These are phyloP conservation scores for Machimus rusticus DNA, from an alignment of 2,888 invertebrate genomes.

Conservation along the genomic window DNA sequence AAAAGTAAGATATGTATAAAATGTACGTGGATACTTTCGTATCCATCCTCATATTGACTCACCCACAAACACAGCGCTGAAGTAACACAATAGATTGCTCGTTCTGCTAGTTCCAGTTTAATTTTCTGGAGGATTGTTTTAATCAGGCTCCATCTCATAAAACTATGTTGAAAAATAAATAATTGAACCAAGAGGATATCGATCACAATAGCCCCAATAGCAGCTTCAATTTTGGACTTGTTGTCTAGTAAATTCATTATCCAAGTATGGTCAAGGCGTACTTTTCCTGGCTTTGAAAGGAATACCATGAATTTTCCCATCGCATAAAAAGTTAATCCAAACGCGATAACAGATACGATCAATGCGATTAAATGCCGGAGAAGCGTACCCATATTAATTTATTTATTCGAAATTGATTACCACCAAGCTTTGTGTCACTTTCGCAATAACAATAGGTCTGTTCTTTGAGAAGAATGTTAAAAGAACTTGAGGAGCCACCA, in stretches of 20 bases:
- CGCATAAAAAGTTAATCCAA: constrained; percentile 65
- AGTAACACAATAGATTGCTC: constrained; percentile 64
- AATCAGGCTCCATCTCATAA: constrained; percentile 64
- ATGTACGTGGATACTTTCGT: too few relatives aligned
- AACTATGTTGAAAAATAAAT: constrained; percentile 69
- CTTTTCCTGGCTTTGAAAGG: constrained; percentile 64
- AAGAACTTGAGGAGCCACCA: too few relatives aligned
- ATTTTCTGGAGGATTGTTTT: constrained; percentile 63
- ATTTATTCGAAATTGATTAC: not conserved
- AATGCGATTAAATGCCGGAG: constrained; percentile 56
- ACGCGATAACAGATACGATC: constrained; percentile 60
- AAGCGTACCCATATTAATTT: constrained; percentile 54
- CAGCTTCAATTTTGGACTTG: constrained; percentile 57
- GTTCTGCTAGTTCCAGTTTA: constrained; percentile 61
- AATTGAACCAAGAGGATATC: constrained; percentile 64
- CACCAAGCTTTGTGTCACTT: not conserved
- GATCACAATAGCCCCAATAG: constrained; percentile 61
- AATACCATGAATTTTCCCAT: constrained; percentile 67
- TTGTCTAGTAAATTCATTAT: constrained; percentile 60
- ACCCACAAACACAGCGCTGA: constrained; percentile 65
- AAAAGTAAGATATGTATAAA: too few relatives aligned
- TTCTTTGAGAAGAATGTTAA: too few relatives aligned
- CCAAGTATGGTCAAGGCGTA: constrained; percentile 57
- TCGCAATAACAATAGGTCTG: too few relatives aligned
- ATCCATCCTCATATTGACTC: constrained; percentile 45